Base-by-base conservation (phyloP, 2,113 vertebrate genomes). In the Drymodes brunneopygia region DNA sequence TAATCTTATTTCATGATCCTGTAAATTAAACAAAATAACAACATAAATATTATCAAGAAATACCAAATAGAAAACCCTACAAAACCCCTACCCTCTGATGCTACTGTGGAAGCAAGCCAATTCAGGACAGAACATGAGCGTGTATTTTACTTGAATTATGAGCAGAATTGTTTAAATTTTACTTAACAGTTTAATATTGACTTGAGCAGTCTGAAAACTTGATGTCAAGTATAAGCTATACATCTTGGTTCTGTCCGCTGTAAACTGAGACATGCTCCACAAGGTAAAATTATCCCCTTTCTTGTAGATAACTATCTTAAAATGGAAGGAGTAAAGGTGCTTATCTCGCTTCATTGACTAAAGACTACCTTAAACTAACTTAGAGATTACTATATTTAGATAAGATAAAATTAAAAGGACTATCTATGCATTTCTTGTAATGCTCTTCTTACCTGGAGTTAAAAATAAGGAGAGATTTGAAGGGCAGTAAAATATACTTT, bases 351-450 rank as follows among this genome's bases (percentile, higher is more conserved):
- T 51, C 86, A 95, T 29, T 92, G 83, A 91, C 87, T 91, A 58
- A 96, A 89, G 86, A 89, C 81, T 84, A 89, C 77, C 64, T 92
- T 94, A 92, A 91, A 88, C 67, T 89, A 94, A 94, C 77, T 86
- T 86, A 27, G 1, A 83, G 69, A 91, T 91, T 24, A 65, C 72
- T 74, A 62, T 56, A 84, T 90, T 86, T 86, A 94, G 86, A 83
- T 91, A 96, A 86, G 67, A 88, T 71, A 91, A 94, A 88, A 96
- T 81, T 94, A 92, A 86, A 92, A 95, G 81, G 42, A 70, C 65
- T 67, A 62, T 73, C 75, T 92, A 88, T 77, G 51, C n/a, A 86
- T 70, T 93, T 84, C 50, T 66, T 78, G 38, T 83, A 92, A 86
- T 56, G 57, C 51, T 92, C 12, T 74, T 92, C 72, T 91, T 86